Evolutionary conservation across 2,888 invertebrate genomes (phyloP).

Genomic region (Calameuta filiformis): DNA sequence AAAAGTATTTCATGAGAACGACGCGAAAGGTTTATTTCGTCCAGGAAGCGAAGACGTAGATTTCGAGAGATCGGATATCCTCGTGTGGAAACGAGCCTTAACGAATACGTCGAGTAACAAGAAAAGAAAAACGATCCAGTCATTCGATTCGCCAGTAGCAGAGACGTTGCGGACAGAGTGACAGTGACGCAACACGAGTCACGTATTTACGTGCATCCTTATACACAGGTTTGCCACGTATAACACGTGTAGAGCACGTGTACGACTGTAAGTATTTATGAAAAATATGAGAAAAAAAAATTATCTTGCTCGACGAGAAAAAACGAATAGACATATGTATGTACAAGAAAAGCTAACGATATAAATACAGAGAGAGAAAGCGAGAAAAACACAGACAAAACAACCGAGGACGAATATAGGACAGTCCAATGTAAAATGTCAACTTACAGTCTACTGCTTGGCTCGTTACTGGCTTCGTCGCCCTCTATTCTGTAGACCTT

Average conservation of each 20-base stretch:
- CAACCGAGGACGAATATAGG: not conserved
- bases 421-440: not conserved
- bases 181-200: not conserved
- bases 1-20: not conserved
- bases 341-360: not conserved
- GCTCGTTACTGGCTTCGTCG: conserved; percentile 89
- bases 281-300: not conserved
- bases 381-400: not conserved
- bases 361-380: not conserved
- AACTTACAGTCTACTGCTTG: conserved; percentile 81
- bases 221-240: not conserved
- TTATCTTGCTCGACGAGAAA: not conserved
- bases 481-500: conserved; percentile 98
- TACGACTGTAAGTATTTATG: not conserved
- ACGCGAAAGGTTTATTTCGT: not conserved
- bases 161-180: not conserved
- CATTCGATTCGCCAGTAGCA: not conserved
- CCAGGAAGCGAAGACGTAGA: too few relatives aligned
- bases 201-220: not conserved
- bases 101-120: not conserved
- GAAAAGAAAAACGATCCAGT: not conserved
- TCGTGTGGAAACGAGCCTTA: not conserved
- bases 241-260: not conserved
- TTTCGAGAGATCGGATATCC: not conserved
- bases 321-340: not conserved